Evolutionary conservation across 2,888 invertebrate species (phyloP).

Genomic region (Drosophila vallismaia): DNA sequence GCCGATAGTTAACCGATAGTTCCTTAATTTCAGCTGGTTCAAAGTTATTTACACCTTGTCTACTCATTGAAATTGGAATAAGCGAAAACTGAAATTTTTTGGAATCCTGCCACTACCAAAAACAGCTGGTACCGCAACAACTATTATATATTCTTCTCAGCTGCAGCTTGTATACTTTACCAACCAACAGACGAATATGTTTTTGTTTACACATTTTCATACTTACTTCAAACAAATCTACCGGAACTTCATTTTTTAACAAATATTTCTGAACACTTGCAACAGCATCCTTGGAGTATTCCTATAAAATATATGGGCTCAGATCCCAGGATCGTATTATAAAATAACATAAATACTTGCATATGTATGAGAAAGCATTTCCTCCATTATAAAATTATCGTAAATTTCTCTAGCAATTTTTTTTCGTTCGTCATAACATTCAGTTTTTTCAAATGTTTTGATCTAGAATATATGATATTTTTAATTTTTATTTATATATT

Average conservation of each 20-base stretch:
- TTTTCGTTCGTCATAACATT: constrained; percentile 97
- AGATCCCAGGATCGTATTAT: too few relatives aligned
- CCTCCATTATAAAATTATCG: constrained; percentile 99
- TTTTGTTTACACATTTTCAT: background rate
- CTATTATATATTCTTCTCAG: too few relatives aligned
- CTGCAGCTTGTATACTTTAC: too few relatives aligned
- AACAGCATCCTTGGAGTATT: constrained; percentile 98
- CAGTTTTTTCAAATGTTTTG: constrained; percentile 98
- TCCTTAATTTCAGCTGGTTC: too few relatives aligned
- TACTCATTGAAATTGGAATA: too few relatives aligned
- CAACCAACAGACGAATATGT: too few relatives aligned
- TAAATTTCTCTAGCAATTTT: constrained; percentile 98
- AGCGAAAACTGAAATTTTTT: too few relatives aligned
- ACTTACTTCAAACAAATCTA: constrained; percentile 97
- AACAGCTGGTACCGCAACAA: too few relatives aligned
- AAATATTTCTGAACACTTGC: constrained; percentile 99
- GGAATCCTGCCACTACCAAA: too few relatives aligned
- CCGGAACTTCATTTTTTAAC: constrained; percentile 98
- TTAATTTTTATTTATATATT: constrained; percentile 50
- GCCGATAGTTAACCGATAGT: too few relatives aligned
- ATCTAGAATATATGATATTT: constrained; percentile 89
- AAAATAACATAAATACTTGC: constrained; percentile 86
- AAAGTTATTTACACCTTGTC: too few relatives aligned
- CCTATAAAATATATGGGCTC: constrained; percentile 86
- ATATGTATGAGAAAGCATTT: constrained; percentile 98